A percentile compares a stretch with the other conserved stretches of the same genome.
phyloP scores from a whole-genome alignment of 2,797 vertebrate genomes.

The Tympanoctomys barrerae region DNA sequence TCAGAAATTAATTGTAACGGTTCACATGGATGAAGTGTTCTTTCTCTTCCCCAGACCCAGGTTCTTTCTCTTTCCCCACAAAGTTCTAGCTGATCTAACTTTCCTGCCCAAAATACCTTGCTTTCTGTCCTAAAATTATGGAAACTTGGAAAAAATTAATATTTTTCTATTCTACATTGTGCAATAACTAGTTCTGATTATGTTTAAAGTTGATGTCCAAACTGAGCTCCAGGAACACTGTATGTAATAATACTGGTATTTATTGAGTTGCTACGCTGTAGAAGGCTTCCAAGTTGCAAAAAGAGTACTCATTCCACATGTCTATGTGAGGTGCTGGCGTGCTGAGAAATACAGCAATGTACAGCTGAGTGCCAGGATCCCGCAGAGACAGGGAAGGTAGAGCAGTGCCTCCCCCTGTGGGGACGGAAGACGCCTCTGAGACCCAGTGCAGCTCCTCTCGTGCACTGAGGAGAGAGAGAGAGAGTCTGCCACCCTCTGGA shows the following conservation, averaged over 20 bases:
- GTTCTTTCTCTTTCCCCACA: background rate
- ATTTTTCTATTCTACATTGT: background rate
- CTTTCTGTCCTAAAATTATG: slow-evolving; percentile 48
- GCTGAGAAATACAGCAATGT: background rate
- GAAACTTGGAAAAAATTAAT: background rate
- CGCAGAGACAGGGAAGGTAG: background rate
- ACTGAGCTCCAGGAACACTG: background rate
- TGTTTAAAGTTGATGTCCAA: slow-evolving; percentile 13
- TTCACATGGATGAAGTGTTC: too few species aligned
- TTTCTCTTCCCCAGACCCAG: background rate
- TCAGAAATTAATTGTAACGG: slow-evolving; percentile 1
- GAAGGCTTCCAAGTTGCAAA: slow-evolving; percentile 6
- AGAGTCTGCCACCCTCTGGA: background rate
- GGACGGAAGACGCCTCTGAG: background rate
- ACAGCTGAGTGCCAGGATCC: background rate
- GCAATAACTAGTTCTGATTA: background rate
- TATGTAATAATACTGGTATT: slow-evolving; percentile 23
- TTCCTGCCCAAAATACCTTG: background rate
- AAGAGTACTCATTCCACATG: background rate
- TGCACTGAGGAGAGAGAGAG: background rate
- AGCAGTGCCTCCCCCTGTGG: background rate
- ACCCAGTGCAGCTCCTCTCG: background rate
- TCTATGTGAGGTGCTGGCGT: background rate
- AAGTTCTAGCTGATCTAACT: background rate
- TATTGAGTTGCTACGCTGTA: background rate